Conservation (phyloP, 2,797 vertebrate genomes). For the Argentina silus region DNA sequence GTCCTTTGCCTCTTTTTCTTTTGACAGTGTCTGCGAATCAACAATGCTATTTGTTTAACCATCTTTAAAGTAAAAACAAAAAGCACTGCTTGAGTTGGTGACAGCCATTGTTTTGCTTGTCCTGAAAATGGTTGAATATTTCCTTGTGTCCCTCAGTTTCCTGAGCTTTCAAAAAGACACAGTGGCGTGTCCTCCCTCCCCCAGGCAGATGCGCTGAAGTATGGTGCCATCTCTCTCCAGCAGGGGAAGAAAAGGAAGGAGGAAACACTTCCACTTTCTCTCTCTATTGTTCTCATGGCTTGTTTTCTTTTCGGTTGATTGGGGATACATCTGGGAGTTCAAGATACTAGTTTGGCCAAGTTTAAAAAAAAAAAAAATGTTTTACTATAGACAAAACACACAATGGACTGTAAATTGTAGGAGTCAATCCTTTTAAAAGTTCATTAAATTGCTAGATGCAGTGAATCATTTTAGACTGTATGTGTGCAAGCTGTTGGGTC, state of each 20-base stretch:
- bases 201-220: conserved; percentile 1
- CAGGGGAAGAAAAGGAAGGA: conserved; percentile 36
- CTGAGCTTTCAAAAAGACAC: conserved; percentile 37
- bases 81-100: conserved; percentile 14
- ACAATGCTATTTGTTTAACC: conserved; percentile 51
- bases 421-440: background rate
- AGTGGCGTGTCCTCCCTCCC: conserved; percentile 17
- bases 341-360: conserved; percentile 44
- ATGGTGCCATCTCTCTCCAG: background rate
- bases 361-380: too few species aligned
- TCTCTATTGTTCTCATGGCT: conserved; percentile 50
- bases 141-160: conserved; percentile 52
- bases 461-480: background rate
- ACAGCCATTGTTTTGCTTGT: conserved; percentile 37
- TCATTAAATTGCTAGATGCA: background rate
- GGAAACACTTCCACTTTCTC: conserved; percentile 45
- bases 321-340: conserved; percentile 32
- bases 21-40: conserved; percentile 12
- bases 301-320: conserved; percentile 34
- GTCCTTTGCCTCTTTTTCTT: conserved; percentile 20
- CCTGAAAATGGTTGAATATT: conserved; percentile 44
- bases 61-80: conserved; percentile 38
- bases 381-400: background rate
- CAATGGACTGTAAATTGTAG: background rate
- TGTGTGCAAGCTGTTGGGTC: background rate